These are phyloP conservation scores for Odontocolon sp. DNA, from an alignment of 2,888 invertebrate genomes.

Conservation along the genomic window DNA sequence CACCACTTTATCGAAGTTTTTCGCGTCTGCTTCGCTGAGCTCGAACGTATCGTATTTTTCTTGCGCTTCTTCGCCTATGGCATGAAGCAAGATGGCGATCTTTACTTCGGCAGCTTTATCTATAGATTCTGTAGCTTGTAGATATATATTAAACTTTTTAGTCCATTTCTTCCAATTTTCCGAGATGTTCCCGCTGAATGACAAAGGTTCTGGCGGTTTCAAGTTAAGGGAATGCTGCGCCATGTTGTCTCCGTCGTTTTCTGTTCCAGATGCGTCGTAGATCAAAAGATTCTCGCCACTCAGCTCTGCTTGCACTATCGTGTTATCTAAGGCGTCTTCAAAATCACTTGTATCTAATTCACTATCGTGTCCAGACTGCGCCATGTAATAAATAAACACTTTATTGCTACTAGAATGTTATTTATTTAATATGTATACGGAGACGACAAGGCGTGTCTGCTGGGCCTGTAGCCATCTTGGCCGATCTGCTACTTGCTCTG, in stretches of 20 bases:
- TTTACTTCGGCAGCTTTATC: constrained; percentile 60
- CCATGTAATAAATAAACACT: constrained; percentile 14
- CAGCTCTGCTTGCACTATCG: neutral
- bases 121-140: constrained; percentile 62
- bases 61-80: constrained; percentile 65
- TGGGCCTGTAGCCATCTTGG: no score
- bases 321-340: constrained; percentile 14
- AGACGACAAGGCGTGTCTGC: no score
- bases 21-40: constrained; percentile 59
- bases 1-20: constrained; percentile 57
- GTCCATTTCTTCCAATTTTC: constrained; percentile 67
- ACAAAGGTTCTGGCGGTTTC: constrained; percentile 47
- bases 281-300: neutral
- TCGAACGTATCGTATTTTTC: constrained; percentile 66
- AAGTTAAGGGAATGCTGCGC: neutral
- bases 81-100: constrained; percentile 66
- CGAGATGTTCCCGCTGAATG: constrained; percentile 55
- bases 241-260: neutral
- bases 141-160: constrained; percentile 62
- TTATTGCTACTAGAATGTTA: no score
- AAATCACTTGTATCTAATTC: neutral
- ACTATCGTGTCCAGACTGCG: constrained; percentile 13
- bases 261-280: neutral
- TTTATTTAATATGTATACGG: no score
- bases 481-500: no score